These are phyloP conservation scores for Prorops nasuta DNA, from an alignment of 1,140 invertebrate genomes.

Conservation along the genomic window DNA sequence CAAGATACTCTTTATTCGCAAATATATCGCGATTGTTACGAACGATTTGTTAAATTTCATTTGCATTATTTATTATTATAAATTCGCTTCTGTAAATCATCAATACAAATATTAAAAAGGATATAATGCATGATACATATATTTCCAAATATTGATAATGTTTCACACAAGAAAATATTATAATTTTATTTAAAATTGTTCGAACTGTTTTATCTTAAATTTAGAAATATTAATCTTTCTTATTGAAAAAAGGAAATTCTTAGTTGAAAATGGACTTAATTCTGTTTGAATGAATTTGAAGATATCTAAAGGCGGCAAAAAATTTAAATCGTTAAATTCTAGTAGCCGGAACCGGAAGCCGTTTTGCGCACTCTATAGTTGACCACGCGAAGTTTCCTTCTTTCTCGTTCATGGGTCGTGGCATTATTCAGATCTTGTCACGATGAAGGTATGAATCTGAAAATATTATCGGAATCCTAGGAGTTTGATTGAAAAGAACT, in stretches of 20 bases:
- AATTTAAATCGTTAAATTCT: too few species aligned
- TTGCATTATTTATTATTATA: not conserved
- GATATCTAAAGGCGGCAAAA: too few species aligned
- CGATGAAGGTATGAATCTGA: constrained; percentile 48
- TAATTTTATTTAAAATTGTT: not conserved
- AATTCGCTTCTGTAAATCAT: not conserved
- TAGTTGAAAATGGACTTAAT: too few species aligned
- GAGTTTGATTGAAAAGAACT: too few species aligned
- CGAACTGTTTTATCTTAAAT: not conserved
- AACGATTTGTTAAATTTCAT: not conserved
- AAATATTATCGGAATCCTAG: constrained; percentile 38
- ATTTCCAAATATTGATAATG: too few species aligned
- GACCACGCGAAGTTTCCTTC: constrained; percentile 1
- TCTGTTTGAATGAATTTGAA: too few species aligned
- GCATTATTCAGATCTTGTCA: constrained; percentile 11
- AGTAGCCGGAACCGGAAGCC: too few species aligned
- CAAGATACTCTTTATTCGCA: too few species aligned
- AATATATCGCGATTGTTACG: not conserved
- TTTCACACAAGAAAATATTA: too few species aligned
- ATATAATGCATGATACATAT: too few species aligned
- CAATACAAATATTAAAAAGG: not conserved
- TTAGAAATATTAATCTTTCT: not conserved
- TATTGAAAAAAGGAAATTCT: not conserved
- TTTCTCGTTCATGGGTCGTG: constrained; percentile 28
- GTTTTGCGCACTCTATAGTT: constrained; percentile 13